These are phyloP conservation scores for Carapus acus DNA, from an alignment of 2,797 vertebrate genomes.

Conservation along the genomic window DNA sequence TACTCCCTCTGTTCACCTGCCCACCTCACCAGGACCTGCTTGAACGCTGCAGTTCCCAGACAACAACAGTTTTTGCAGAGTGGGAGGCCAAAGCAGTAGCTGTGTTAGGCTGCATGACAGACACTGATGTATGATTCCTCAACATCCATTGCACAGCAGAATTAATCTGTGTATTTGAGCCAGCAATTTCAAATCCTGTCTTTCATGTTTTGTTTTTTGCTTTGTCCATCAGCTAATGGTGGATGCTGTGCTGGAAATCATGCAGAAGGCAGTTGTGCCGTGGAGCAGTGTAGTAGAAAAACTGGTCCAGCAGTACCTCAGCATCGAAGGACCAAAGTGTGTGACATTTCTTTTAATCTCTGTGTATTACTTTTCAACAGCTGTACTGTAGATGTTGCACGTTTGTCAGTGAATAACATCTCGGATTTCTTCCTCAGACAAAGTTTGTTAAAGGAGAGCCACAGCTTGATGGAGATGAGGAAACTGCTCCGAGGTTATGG, in stretches of 20 bases:
- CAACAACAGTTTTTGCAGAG: slow-evolving; percentile 85
- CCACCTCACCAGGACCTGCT: slow-evolving; percentile 78
- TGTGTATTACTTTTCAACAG: neutral
- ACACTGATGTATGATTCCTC: slow-evolving; percentile 79
- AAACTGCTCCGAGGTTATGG: slow-evolving; percentile 88
- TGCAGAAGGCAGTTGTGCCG: slow-evolving; percentile 88
- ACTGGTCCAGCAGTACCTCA: slow-evolving; percentile 85
- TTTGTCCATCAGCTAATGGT: slow-evolving; percentile 88
- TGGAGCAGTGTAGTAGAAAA: slow-evolving; percentile 88
- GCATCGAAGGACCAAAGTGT: slow-evolving; percentile 92
- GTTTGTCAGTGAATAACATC: neutral
- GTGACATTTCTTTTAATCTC: slow-evolving; percentile 28
- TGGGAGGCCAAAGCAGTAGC: slow-evolving; percentile 96
- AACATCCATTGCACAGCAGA: neutral
- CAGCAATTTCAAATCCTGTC: neutral
- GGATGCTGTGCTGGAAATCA: slow-evolving; percentile 91
- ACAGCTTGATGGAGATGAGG: slow-evolving; percentile 92
- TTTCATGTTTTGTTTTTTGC: no score
- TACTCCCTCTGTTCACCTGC: neutral
- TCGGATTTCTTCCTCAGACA: slow-evolving; percentile 67
- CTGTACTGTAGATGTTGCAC: no score
- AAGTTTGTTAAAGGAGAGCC: slow-evolving; percentile 87
- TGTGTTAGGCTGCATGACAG: slow-evolving; percentile 82
- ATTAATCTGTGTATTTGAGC: neutral
- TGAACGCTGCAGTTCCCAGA: slow-evolving; percentile 82